These are phyloP conservation scores for Apoda limacodes DNA, from an alignment of 2,888 invertebrate genomes.

Conservation along the genomic window DNA sequence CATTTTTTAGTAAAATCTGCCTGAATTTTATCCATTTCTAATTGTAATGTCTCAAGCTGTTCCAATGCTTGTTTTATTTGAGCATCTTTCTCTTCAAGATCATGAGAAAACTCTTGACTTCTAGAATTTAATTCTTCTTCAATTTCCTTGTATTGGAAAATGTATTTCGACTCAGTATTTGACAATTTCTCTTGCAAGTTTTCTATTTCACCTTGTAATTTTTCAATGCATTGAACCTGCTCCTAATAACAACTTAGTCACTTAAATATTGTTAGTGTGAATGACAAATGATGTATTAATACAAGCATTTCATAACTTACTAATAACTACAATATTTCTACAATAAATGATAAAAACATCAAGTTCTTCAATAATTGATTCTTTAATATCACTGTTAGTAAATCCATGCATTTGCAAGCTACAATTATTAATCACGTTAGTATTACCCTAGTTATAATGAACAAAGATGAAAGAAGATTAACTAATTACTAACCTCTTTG, in stretches of 20 bases:
- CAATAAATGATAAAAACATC: too few species aligned
- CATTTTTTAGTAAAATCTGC: slow-evolving; percentile 24
- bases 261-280: slow-evolving; percentile 10
- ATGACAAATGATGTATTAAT: too few species aligned
- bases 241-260: slow-evolving; percentile 38
- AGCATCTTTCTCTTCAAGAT: slow-evolving; percentile 30
- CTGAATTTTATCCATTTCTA: slow-evolving; percentile 28
- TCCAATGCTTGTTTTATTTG: slow-evolving; percentile 34
- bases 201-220: slow-evolving; percentile 37
- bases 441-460: too few species aligned
- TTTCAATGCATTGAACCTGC: slow-evolving; percentile 28
- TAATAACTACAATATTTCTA: too few species aligned
- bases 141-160: slow-evolving; percentile 27
- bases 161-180: slow-evolving; percentile 29
- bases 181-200: slow-evolving; percentile 32
- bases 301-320: too few species aligned
- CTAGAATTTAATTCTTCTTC: slow-evolving; percentile 29
- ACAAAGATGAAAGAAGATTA: too few species aligned
- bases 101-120: slow-evolving; percentile 29
- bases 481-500: slow-evolving; percentile 47
- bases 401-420: slow-evolving; percentile 2
- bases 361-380: too few species aligned
- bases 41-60: slow-evolving; percentile 27
- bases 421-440: slow-evolving; percentile 4
- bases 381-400: too few species aligned